Conservation (phyloP, 2,113 vertebrate species). For the Gymnogyps californianus region DNA sequence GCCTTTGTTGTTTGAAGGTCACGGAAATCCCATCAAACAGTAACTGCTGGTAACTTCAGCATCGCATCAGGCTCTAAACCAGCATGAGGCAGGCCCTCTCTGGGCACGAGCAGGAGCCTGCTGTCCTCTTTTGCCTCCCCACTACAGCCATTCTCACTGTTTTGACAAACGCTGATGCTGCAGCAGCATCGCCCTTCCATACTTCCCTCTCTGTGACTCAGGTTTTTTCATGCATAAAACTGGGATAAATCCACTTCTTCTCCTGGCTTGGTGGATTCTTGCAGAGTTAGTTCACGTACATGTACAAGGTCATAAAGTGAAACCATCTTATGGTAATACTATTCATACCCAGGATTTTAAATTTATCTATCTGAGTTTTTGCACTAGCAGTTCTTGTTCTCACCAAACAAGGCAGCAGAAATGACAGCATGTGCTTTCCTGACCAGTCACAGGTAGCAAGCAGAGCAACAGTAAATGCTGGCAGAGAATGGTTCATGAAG, state of each 20-base stretch:
- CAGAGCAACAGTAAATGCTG: neutral
- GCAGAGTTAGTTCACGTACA: neutral
- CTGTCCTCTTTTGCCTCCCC: neutral
- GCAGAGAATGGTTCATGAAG: accelerated
- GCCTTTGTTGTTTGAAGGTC: neutral
- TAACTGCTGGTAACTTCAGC: neutral
- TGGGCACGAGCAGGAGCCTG: neutral
- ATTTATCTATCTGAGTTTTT: neutral
- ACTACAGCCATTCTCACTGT: neutral
- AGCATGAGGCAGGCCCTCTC: neutral
- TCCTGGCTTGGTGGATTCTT: neutral
- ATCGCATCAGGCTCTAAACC: neutral
- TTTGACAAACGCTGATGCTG: neutral
- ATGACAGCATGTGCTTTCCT: accelerated
- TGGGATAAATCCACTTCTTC: neutral
- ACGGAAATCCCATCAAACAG: neutral
- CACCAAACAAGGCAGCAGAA: neutral
- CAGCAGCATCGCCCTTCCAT: neutral
- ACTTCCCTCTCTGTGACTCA: neutral
- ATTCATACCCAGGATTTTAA: neutral
- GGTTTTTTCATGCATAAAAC: neutral
- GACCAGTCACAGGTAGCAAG: neutral
- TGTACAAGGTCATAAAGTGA: neutral
- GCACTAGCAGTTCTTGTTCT: neutral
- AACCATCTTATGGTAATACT: neutral